Percentiles rank a stretch among this genome's conserved stretches.
phyloP scores from a whole-genome alignment of 2,888 invertebrate species.

The Linnaemya vulpina region DNA sequence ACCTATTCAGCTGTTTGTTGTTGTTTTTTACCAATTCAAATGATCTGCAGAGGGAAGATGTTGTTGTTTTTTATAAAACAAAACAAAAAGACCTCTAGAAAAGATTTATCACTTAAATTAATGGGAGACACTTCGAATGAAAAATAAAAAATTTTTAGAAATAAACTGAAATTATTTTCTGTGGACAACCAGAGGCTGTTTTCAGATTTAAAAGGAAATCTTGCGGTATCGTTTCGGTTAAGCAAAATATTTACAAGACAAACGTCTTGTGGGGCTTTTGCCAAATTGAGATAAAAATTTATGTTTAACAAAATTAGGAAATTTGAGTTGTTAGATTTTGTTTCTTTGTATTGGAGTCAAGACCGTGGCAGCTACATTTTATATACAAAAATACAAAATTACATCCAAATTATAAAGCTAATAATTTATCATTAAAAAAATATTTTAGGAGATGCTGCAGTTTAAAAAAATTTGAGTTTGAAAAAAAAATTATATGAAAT shows the following conservation, averaged over 20 bases:
- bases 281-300: neutral
- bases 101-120: conserved; percentile 56
- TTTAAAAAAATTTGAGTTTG: neutral
- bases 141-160: neutral
- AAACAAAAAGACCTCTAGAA: neutral
- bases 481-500: conserved; percentile 6
- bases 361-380: neutral
- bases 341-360: too few species aligned
- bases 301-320: neutral
- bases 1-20: conserved; percentile 1
- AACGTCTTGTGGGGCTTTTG: neutral
- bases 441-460: conserved; percentile 5
- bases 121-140: conserved; percentile 21
- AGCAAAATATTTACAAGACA: neutral
- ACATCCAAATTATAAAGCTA: conserved; percentile 39
- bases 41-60: conserved; percentile 39
- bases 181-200: conserved; percentile 42
- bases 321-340: too few species aligned
- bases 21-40: conserved; percentile 47
- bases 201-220: conserved; percentile 11
- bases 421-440: conserved; percentile 14
- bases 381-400: neutral
- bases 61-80: neutral
- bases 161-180: conserved; percentile 46
- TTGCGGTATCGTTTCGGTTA: conserved; percentile 20